Evolutionary conservation across 1,140 invertebrate species (phyloP), one percentile per base, ranked within the genome.

Genomic region (Aphaenogaster floridana): DNA sequence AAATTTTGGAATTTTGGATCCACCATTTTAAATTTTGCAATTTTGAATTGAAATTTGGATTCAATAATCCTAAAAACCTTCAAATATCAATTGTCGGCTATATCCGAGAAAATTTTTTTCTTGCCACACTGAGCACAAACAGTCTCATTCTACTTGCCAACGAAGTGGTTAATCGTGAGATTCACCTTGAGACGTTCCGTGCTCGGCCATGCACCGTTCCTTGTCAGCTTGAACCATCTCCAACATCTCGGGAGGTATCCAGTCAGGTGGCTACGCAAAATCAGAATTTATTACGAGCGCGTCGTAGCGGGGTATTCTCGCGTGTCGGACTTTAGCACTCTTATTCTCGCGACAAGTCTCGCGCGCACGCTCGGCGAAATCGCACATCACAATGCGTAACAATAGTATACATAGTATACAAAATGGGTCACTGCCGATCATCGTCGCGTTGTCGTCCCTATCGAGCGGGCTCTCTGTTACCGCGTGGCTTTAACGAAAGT

Each of bases 171-270:
- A 69, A 54, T 69, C 34, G 78, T 64, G 48, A 17, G n/a, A 15
- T 69, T 81, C 87, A 95, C 95, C 94, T 90, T 95, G 92, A 8
- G 91, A 91, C 1, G 95, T 95, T 8, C 94, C 93, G 71, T 93
- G 90, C 48, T 91, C 89, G 2, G 34, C 34, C 95, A 95, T 95
- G 79, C 95, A 95, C 6, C 91, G 91, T 0, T 21, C 4, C 54
- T 95, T 95, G 83, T 95, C 95, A 0, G 76, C 86, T 28, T 84
- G 78, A 0, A 95, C 90, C 94, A 95, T 94, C 0, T 92, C 94
- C 52, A 95, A 76, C 77, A 95, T 93, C 28, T 95, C 94, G 1
- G 89, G 80, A 1, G 93, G 92, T 1, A 95, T 50, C 80, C 92
- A 95, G 45, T 94, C 93, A 11, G 93, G 94, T 68, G 86, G 79